Conservation (phyloP, 2,888 invertebrate genomes). For the Fabriciana adippe region DNA sequence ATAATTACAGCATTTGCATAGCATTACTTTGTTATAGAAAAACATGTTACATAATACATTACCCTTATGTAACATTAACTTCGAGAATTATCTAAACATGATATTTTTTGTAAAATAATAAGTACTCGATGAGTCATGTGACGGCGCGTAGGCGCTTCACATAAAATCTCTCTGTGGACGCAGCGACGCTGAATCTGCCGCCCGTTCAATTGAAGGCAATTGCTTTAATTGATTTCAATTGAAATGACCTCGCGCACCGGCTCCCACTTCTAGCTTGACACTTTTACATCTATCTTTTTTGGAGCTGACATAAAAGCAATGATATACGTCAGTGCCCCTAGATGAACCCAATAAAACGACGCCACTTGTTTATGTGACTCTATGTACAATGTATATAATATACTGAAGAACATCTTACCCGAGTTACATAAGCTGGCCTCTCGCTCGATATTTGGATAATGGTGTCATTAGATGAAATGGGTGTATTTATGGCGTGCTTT, state of each 20-base stretch:
- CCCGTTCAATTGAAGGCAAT: constrained; percentile 79
- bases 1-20: too few relatives aligned
- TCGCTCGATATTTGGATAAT: constrained; percentile 12
- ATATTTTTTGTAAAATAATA: constrained; percentile 30
- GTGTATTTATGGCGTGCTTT: neutral
- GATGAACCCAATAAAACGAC: constrained; percentile 50
- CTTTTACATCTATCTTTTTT: constrained; percentile 82
- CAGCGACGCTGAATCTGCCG: constrained; percentile 79
- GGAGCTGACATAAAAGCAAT: constrained; percentile 75
- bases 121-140: constrained; percentile 68
- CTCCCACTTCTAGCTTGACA: constrained; percentile 78
- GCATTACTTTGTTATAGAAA: neutral
- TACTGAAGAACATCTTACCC: neutral
- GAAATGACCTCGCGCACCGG: constrained; percentile 80
- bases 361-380: constrained; percentile 24
- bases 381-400: constrained; percentile 4
- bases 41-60: neutral
- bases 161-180: constrained; percentile 79
- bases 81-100: neutral
- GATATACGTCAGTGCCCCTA: constrained; percentile 68
- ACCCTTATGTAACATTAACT: neutral
- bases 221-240: constrained; percentile 81
- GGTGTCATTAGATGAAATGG: constrained; percentile 7
- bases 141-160: constrained; percentile 75
- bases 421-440: constrained; percentile 25